Base-by-base conservation (phyloP, 2,113 vertebrate genomes). In the Trogon melanurus region DNA sequence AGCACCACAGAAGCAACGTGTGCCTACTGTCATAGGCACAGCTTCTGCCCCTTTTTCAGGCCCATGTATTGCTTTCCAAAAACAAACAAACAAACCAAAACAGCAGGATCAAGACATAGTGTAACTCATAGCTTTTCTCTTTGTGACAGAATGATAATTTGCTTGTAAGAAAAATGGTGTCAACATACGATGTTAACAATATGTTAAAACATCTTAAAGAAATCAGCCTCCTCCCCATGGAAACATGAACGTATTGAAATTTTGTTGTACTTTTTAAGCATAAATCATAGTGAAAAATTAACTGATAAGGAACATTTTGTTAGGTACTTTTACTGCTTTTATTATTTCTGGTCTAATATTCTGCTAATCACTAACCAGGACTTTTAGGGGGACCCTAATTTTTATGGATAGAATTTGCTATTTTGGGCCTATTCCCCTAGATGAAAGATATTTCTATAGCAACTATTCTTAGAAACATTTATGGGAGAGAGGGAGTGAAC, bases 401-500 rank as follows among this genome's bases (percentile, higher is more conserved):
- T 96, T 93, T 76, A 48, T 11, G 83, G 72, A 72, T 48, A 91
- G 70, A 86, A 7, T 73, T 45, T 88, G 47, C 58, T 94, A 93
- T 92, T 95, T 96, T 91, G 10, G 8, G 57, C 58, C 70, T 90
- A 10, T 78, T 71, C n/a, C 95, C 87, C 88, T 84, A 36, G 75
- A 81, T 83, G 64, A 95, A 91, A 94, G 89, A 50, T 92, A 76
- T 50, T 94, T 91, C 96, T 81, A 80, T 34, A 58, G 29, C 22
- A 88, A 85, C 79, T 97, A 96, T 97, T 97, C 79, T 97, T 93
- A 95, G 97, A 91, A 95, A 27, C 56, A 85, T 91, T 95, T 80
- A 95, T 95, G 64, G 93, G 88, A 96, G 88, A 86, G 81, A 84
- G 16, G 15, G 2, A 76, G 4, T 47, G 66, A 94, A 92, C 83